Conservation (phyloP, 2,797 vertebrate species). For the Enteromius paludinosus region DNA sequence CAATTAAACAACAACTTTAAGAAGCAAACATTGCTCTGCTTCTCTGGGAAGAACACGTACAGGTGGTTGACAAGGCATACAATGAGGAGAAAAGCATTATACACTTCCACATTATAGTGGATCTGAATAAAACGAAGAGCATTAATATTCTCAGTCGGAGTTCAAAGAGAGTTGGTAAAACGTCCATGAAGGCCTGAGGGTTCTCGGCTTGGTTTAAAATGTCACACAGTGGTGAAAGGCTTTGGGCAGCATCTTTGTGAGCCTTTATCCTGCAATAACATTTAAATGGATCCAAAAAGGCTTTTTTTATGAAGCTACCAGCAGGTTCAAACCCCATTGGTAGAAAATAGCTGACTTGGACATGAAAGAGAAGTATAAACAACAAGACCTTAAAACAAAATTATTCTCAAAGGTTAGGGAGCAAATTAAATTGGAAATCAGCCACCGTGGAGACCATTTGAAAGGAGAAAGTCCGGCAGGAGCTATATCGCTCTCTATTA, state of each 20-base stretch:
- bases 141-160: constrained; percentile 48
- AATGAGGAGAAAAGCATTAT: constrained; percentile 27
- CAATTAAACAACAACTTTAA: background rate
- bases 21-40: background rate
- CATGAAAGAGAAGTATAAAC: constrained; percentile 33
- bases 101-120: constrained; percentile 25
- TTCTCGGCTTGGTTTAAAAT: constrained; percentile 42
- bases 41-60: background rate
- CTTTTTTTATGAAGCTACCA: constrained; percentile 41
- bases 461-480: constrained; percentile 23
- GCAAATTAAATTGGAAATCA: constrained; percentile 50
- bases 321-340: constrained; percentile 16
- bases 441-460: constrained; percentile 22
- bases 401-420: constrained; percentile 51
- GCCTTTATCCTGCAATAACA: constrained; percentile 41
- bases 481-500: constrained; percentile 49
- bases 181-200: constrained; percentile 42
- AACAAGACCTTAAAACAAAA: constrained; percentile 41
- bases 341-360: constrained; percentile 6
- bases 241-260: constrained; percentile 33
- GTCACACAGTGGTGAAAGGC: constrained; percentile 42
- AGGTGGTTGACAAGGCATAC: constrained; percentile 2
- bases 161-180: constrained; percentile 58
- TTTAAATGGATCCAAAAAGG: constrained; percentile 39
- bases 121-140: constrained; percentile 34